phyloP scores from a whole-genome alignment of 2,888 invertebrate genomes.

The Cenopis cana region DNA sequence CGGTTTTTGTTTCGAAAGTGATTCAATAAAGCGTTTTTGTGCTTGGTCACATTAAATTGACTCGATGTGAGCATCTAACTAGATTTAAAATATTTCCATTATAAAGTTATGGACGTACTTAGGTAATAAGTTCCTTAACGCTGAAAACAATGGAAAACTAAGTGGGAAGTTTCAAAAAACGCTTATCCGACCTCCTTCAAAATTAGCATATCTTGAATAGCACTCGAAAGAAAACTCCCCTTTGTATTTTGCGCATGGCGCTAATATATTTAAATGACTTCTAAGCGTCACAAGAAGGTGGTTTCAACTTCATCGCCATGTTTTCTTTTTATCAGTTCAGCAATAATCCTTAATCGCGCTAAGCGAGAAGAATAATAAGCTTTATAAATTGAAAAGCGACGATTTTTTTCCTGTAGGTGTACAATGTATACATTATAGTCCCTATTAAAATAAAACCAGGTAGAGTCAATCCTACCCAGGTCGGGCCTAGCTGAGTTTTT shows the following conservation, averaged over 20 bases:
- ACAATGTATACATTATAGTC: too few species aligned
- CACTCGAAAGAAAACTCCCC: constrained; percentile 18
- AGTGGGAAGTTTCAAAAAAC: constrained; percentile 25
- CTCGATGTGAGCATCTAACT: background rate
- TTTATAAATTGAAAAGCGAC: background rate
- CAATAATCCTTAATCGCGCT: background rate
- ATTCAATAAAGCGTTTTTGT: too few species aligned
- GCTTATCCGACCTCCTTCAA: constrained; percentile 22
- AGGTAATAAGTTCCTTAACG: background rate
- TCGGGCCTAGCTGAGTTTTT: too few species aligned
- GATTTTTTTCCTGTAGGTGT: too few species aligned
- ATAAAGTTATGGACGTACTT: background rate
- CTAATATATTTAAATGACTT: too few species aligned
- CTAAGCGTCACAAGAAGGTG: too few species aligned
- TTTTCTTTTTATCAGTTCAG: background rate
- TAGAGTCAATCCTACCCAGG: too few species aligned
- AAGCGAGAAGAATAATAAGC: too few species aligned
- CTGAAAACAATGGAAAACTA: constrained; percentile 10
- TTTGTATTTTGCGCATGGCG: constrained; percentile 1
- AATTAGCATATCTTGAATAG: constrained; percentile 35
- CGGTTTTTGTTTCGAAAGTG: background rate
- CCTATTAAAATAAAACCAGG: too few species aligned
- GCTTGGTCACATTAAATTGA: background rate
- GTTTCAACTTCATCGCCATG: too few species aligned
- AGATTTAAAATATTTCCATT: background rate